A percentile compares a stretch with the other conserved stretches of the same genome.
phyloP scores from a whole-genome alignment of 2,888 invertebrate genomes.

The Aethes cnicana region DNA sequence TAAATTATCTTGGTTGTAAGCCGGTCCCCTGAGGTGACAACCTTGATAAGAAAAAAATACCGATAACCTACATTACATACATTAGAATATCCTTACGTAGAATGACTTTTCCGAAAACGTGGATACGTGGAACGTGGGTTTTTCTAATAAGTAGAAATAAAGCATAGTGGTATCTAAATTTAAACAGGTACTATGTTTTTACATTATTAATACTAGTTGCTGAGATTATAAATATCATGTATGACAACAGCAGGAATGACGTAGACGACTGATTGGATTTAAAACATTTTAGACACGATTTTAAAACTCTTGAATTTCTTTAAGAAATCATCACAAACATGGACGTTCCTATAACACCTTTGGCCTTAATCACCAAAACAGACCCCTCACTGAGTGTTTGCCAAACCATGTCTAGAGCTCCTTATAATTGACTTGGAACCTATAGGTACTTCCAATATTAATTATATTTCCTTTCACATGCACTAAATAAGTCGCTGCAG shows the following conservation, averaged over 20 bases:
- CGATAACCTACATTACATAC: constrained; percentile 26
- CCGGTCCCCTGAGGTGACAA: background rate
- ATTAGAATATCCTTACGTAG: too few species aligned
- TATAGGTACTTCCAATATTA: constrained; percentile 92
- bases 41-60: background rate
- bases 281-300: too few species aligned
- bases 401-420: constrained; percentile 31
- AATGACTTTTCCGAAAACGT: too few species aligned
- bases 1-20: background rate
- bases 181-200: too few species aligned
- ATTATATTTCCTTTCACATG: constrained; percentile 89
- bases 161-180: too few species aligned
- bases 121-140: too few species aligned
- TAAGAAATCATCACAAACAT: constrained; percentile 89
- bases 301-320: constrained; percentile 27
- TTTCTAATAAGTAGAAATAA: too few species aligned
- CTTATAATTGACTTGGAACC: constrained; percentile 47
- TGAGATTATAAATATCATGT: too few species aligned
- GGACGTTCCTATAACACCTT: constrained; percentile 91
- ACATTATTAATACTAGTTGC: too few species aligned
- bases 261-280: too few species aligned
- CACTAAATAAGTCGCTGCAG: constrained; percentile 89
- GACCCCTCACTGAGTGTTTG: constrained; percentile 32
- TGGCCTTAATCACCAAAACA: constrained; percentile 85
- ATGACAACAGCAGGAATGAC: too few species aligned